phyloP scores from a whole-genome alignment of 2,113 vertebrate genomes.

The Orcinus orca region DNA sequence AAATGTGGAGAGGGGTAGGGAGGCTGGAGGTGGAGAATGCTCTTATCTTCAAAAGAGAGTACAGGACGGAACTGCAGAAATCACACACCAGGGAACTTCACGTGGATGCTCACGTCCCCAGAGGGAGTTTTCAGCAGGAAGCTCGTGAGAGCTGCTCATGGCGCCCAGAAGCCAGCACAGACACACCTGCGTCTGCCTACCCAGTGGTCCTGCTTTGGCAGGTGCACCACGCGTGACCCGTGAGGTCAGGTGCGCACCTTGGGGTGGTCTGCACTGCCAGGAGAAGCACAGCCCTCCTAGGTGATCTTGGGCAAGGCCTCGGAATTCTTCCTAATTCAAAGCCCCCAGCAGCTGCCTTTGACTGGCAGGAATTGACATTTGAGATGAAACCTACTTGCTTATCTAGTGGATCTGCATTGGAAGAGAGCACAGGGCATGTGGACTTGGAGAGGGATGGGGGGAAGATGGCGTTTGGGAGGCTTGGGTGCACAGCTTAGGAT shows the following conservation, averaged over 20 bases:
- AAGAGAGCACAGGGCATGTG: background rate
- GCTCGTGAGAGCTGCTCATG: background rate
- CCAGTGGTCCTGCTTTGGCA: background rate
- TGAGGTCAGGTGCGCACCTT: too few species aligned
- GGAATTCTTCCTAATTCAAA: background rate
- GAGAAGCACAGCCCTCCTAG: background rate
- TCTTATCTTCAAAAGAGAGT: background rate
- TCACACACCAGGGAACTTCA: rapidly evolving
- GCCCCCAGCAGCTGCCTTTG: background rate
- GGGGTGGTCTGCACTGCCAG: background rate
- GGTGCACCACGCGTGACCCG: background rate
- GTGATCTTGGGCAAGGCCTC: background rate
- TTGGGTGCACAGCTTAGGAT: background rate
- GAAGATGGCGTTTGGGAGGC: background rate
- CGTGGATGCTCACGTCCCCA: rapidly evolving
- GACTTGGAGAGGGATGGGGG: rapidly evolving
- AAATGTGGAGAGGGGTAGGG: background rate
- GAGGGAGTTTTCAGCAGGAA: background rate
- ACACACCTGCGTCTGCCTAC: too few species aligned
- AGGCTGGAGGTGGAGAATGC: background rate
- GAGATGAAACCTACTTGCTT: background rate
- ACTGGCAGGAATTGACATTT: background rate
- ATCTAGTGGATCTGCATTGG: background rate
- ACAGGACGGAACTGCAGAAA: too few species aligned
- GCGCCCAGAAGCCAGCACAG: background rate